Base-by-base conservation (phyloP, 1,140 invertebrate genomes). In the Brachionus angularis region DNA sequence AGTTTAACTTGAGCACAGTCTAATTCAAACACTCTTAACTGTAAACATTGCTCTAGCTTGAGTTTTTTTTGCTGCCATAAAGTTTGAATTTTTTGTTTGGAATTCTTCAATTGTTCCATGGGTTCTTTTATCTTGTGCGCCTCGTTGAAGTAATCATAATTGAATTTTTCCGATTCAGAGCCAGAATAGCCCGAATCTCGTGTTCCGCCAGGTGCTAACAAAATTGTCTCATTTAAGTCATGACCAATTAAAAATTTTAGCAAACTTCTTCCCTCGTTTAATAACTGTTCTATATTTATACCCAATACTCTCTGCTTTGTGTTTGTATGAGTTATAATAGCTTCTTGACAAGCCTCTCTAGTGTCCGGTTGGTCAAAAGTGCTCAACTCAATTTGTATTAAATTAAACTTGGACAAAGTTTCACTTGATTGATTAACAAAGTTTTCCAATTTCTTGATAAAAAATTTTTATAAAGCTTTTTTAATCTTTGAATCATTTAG, bases 1-100 rank as follows among this genome's bases (percentile, higher is more conserved):
- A n/a, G n/a, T n/a, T n/a, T n/a, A n/a, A n/a, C n/a, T 83, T 96
- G 95, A 79, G 96, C 91, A 75, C 91, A 95, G 81, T 97, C 93
- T 80, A 94, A 91, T 82, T 98, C 94, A 79, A 96, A 97, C 14
- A 96, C 84, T 52, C 93, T 85, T 72, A 96, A 84, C 77, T 97
- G 93, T 78, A 95, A 90, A 78, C 93, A 95, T 78, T 96, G 93
- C 79, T 96, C 93, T 62, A 97, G 84, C 79, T 93, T 91, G 67
- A 89, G 84, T 79, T 92, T 92, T 77, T 93, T 92, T 29, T 70
- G 67, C 4, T 70, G 67, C 67, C 67, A 98, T 27, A 93, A 83
- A 78, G 31, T 21, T 16, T 70, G 44, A 5, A 50, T 25, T 39
- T 70, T 70, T 70, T 70, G 44, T 29, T 70, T 70, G 18, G 44